A percentile compares a stretch with the other conserved stretches of the same genome.
Conservation (phyloP, 2,113 vertebrate genomes). For the Macaca nemestrina region DNA sequence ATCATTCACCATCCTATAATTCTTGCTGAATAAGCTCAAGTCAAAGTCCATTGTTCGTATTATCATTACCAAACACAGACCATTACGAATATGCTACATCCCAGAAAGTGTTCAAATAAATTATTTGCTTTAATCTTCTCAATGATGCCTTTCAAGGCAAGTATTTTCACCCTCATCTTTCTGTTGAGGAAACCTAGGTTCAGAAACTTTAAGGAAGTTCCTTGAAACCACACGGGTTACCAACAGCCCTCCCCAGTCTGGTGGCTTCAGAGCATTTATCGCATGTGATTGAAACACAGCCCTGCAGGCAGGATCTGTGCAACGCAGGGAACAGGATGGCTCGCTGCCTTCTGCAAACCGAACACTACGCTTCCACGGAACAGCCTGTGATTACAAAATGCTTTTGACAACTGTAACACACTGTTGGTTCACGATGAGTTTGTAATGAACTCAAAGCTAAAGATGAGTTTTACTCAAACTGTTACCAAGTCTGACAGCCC, state of each 20-base stretch:
- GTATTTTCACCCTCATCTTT: neutral
- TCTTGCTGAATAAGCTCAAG: neutral
- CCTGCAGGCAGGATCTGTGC: fast-evolving
- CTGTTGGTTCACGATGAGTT: neutral
- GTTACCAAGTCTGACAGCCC: neutral
- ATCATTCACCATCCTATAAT: neutral
- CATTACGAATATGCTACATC: neutral
- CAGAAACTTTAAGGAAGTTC: slow-evolving; percentile 49
- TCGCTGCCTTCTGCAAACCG: neutral
- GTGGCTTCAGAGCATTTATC: neutral
- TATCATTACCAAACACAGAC: neutral
- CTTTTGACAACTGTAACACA: neutral
- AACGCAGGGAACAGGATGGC: fast-evolving
- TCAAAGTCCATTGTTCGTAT: neutral
- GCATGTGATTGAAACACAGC: no score
- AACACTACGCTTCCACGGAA: neutral
- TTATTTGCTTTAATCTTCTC: neutral
- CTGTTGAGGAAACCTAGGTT: neutral
- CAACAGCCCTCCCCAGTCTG: neutral
- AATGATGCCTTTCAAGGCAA: neutral
- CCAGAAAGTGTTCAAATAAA: neutral
- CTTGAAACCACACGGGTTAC: neutral
- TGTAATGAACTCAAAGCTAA: neutral
- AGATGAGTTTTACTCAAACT: neutral
- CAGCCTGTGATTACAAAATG: fast-evolving